Base-by-base conservation (phyloP, 2,797 vertebrate genomes). In the Gallinago solitaria region DNA sequence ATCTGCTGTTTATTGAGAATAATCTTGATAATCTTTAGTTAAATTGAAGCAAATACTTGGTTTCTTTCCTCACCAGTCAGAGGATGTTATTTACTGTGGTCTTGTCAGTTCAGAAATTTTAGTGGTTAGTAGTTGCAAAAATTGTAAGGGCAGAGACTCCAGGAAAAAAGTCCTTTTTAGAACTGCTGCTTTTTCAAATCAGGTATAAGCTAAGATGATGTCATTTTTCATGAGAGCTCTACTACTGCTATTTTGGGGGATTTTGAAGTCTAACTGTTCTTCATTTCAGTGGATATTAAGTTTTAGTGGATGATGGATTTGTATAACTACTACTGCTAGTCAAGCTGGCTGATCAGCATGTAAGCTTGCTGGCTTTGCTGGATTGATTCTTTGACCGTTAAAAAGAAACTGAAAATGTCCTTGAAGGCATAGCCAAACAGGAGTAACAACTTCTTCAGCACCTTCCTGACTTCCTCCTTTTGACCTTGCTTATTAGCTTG, bases 311-410 rank as follows among this genome's bases (percentile, higher is more conserved):
- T 54, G 69, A 3, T 45, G 37, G 32, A 5, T 88, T 74, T 71
- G 33, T 24, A 5, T 56, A 35, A 18, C 35, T 53, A 0, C 15
- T 56, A 1, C 16, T 56, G 1, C 19, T 5, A 0, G 1, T 41
- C 14, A 11, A 17, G 59, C 65, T 73, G 76, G 24, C 83, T 93
- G 89, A 53, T 25, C n/a, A 1, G 21, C 13, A 14, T 2, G 1
- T 16, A 3, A 41, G 51, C 4, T 5, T 89, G 51, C 51, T 76
- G 69, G 16, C 41, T 76, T 19, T 59, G 41, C 43, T 71, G 78
- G 21, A 0, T 39, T 68, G 77, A 12, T 21, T 54, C 54, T n/a
- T 25, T 37, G 71, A n/a, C 64, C 0, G 1, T 64, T 56, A 75
- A n/a, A 60, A 35, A 43, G 73, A 74, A 90, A 63, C 48, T 41